A percentile compares a stretch with the other conserved stretches of the same genome.
Conservation (phyloP, 1,140 invertebrate species). For the Solenopsis invicta region DNA sequence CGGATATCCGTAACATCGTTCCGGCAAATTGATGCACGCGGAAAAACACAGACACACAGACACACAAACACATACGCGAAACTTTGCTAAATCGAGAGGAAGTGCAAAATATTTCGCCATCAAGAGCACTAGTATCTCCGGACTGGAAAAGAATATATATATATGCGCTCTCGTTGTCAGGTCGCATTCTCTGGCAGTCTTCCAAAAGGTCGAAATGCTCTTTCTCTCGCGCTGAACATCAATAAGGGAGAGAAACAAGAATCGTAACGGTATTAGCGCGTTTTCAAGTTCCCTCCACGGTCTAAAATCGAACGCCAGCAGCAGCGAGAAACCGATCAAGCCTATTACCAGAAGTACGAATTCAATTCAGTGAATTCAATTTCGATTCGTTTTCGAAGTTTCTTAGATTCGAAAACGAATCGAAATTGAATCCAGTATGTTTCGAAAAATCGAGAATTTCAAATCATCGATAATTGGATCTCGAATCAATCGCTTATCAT, state of each 20-base stretch:
- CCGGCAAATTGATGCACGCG: constrained; percentile 46
- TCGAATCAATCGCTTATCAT: too few relatives aligned
- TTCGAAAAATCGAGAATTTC: too few relatives aligned
- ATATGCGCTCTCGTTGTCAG: not conserved
- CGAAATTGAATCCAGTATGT: too few relatives aligned
- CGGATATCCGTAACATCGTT: constrained; percentile 36
- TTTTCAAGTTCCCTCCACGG: not conserved
- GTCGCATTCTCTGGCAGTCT: constrained; percentile 48
- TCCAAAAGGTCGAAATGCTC: constrained; percentile 63
- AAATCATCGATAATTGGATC: too few relatives aligned
- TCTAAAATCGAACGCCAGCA: constrained; percentile 15
- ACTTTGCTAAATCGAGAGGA: constrained; percentile 23
- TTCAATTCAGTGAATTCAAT: too few relatives aligned
- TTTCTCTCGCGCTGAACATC: constrained; percentile 38
- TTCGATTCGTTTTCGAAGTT: too few relatives aligned
- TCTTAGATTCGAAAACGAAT: too few relatives aligned
- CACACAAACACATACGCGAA: constrained; percentile 18
- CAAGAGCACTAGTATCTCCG: not conserved
- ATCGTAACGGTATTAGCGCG: not conserved
- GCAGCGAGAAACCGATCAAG: not conserved
- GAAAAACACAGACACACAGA: constrained; percentile 28
- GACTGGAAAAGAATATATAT: constrained; percentile 31
- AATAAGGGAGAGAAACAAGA: constrained; percentile 42
- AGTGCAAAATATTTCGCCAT: constrained; percentile 38
- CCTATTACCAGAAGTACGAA: not conserved